Evolutionary conservation across 2,888 invertebrate species (phyloP).

Genomic region (Eupithecia subfuscata): DNA sequence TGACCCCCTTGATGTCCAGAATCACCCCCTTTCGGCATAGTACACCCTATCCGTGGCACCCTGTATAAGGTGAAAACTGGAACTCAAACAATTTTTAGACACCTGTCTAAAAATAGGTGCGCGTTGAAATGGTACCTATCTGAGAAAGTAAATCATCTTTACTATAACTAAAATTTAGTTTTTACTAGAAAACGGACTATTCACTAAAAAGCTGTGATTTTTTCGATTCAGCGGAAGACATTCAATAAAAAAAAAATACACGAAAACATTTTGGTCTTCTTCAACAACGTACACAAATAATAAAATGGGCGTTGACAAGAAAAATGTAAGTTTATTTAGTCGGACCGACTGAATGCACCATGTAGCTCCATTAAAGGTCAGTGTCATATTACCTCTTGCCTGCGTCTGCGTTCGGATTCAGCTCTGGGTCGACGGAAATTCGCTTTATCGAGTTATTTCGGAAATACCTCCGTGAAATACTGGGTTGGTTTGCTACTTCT

Average conservation of each 20-base stretch:
- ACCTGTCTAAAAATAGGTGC: background rate
- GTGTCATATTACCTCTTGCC: constrained; percentile 14
- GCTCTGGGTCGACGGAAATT: constrained; percentile 8
- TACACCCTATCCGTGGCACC: too few species aligned
- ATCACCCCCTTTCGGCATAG: too few species aligned
- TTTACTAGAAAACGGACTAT: background rate
- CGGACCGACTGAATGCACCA: background rate
- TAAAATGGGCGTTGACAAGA: background rate
- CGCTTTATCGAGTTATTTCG: constrained; percentile 40
- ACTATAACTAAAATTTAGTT: too few species aligned
- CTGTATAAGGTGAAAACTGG: too few species aligned
- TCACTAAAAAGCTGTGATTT: background rate
- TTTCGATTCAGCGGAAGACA: too few species aligned
- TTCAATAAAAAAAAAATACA: too few species aligned
- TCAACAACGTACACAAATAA: background rate
- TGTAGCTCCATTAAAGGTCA: constrained; percentile 4
- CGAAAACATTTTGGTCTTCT: background rate
- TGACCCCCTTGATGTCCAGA: too few species aligned
- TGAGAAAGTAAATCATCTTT: too few species aligned
- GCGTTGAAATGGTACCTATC: background rate
- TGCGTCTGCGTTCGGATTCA: constrained; percentile 6
- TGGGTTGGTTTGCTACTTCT: background rate
- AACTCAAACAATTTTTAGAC: too few species aligned
- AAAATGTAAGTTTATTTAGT: background rate
- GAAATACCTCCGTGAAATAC: background rate